Percentiles rank a stretch among this genome's conserved stretches.
These are phyloP conservation scores for Smittia aterrima DNA, from an alignment of 2,888 invertebrate genomes.

Conservation along the genomic window DNA sequence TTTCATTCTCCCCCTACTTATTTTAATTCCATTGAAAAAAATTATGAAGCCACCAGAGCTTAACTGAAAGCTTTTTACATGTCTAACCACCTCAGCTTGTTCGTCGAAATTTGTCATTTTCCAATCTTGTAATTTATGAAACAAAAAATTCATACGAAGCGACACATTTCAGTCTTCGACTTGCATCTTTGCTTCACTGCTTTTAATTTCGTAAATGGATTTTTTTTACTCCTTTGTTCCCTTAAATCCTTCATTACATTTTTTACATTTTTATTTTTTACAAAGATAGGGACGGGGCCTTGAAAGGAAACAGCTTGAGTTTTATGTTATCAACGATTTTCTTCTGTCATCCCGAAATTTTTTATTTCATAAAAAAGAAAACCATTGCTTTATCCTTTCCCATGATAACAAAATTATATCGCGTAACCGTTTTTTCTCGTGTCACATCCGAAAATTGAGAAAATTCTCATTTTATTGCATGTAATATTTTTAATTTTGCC, in stretches of 20 bases:
- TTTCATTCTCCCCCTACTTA: not conserved
- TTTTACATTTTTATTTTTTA: constrained; percentile 27
- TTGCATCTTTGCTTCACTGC: not conserved
- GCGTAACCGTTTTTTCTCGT: constrained; percentile 34
- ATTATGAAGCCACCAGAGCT: not conserved
- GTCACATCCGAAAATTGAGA: constrained; percentile 37
- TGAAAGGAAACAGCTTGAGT: not conserved
- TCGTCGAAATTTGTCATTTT: not conserved
- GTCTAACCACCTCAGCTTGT: not conserved
- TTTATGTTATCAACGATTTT: not conserved
- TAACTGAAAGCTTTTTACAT: not conserved
- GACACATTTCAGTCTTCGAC: not conserved
- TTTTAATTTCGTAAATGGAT: constrained; percentile 38
- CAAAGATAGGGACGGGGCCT: not conserved
- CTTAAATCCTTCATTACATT: constrained; percentile 31
- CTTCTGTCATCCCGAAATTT: not conserved
- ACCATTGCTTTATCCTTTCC: not conserved
- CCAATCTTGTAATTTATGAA: no score
- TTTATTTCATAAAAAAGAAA: not conserved
- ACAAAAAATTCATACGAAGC: no score
- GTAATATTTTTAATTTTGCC: constrained; percentile 40
- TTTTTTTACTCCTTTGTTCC: constrained; percentile 14
- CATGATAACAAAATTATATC: constrained; percentile 8
- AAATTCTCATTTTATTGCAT: constrained; percentile 35
- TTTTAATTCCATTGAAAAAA: not conserved